phyloP scores from a whole-genome alignment of 53 echinoderm and acorn worm species.

The Henricia sp. region DNA sequence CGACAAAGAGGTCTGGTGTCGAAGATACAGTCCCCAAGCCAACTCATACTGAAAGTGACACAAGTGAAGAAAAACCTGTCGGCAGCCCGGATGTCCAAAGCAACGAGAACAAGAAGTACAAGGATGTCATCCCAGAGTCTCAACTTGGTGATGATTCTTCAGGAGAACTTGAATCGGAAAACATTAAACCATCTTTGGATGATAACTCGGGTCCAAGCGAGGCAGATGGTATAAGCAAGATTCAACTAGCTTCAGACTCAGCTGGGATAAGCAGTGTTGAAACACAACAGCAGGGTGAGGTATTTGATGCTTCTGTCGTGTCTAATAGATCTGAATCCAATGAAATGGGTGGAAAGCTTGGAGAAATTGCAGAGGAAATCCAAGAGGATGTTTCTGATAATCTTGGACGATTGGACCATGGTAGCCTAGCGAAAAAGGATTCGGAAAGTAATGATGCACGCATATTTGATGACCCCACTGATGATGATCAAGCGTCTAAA shows the following conservation, averaged over 20 bases:
- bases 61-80: neutral
- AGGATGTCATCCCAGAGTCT: neutral
- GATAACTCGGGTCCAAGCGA: neutral
- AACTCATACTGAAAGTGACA: neutral
- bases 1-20: neutral
- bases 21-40: neutral
- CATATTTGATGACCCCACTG: no score
- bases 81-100: neutral
- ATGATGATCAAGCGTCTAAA: neutral
- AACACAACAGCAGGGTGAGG: neutral
- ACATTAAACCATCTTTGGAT: neutral
- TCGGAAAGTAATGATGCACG: no score
- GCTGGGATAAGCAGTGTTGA: neutral
- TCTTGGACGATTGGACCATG: no score
- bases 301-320: neutral
- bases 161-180: neutral
- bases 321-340: neutral
- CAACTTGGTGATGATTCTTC: neutral
- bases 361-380: neutral
- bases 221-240: neutral
- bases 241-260: neutral
- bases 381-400: neutral
- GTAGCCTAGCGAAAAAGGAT: no score
- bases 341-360: neutral
- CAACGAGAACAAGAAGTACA: neutral